A percentile compares a stretch with the other conserved stretches of the same genome.
These are phyloP conservation scores for Popillia japonica DNA, from an alignment of 1,140 invertebrate species.

Conservation along the genomic window DNA sequence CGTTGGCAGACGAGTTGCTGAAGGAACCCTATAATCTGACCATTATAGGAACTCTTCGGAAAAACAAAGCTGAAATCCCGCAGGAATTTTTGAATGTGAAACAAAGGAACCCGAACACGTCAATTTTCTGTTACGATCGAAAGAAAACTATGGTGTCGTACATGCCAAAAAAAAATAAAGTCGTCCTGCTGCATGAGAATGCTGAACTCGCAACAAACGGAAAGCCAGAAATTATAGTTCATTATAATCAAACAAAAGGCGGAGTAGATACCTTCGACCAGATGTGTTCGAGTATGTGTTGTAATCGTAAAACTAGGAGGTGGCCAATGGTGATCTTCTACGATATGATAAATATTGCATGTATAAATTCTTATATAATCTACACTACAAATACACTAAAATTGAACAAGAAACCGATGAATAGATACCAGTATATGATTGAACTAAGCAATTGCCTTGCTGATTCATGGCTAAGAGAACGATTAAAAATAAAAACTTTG, in stretches of 20 bases:
- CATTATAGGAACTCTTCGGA: conserved; percentile 14
- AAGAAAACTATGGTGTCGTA: conserved; percentile 34
- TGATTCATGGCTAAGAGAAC: not conserved
- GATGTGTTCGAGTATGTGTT: conserved; percentile 34
- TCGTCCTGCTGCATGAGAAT: conserved; percentile 11
- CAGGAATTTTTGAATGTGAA: not conserved
- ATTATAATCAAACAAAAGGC: conserved; percentile 29
- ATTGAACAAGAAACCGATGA: conserved; percentile 25
- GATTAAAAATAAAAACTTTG: conserved; percentile 33
- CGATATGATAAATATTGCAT: conserved; percentile 24
- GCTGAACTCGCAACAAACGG: not conserved
- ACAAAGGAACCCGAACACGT: not conserved
- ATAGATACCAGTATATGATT: conserved; percentile 26
- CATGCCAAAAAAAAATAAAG: conserved; percentile 34
- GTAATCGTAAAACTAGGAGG: conserved; percentile 31
- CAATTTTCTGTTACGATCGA: conserved; percentile 29
- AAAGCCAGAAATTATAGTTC: conserved; percentile 23
- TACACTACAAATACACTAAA: conserved; percentile 19
- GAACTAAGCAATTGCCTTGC: conserved; percentile 1
- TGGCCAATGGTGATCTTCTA: conserved; percentile 35
- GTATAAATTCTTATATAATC: conserved; percentile 6
- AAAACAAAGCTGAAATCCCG: conserved; percentile 35
- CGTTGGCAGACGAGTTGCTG: conserved; percentile 48
- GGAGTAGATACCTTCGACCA: conserved; percentile 36
- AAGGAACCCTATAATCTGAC: conserved; percentile 9